phyloP scores from a whole-genome alignment of 2,888 invertebrate genomes.

The Cataglyphis cursor region DNA sequence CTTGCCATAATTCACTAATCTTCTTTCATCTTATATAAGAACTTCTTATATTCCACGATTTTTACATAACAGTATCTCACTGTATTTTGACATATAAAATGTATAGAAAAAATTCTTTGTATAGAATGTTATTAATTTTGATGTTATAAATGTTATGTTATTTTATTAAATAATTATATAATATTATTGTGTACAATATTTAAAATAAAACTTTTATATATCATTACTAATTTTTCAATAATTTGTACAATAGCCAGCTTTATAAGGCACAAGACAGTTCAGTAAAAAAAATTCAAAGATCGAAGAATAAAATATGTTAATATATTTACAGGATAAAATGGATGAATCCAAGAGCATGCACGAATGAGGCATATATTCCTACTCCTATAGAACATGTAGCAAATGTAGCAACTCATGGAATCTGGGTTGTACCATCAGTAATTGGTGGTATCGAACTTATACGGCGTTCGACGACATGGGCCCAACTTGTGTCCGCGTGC shows the following conservation, averaged over 20 bases:
- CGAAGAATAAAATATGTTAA: background rate
- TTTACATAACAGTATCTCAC: constrained; percentile 49
- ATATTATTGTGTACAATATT: background rate
- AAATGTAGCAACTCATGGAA: constrained; percentile 96
- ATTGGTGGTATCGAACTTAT: constrained; percentile 92
- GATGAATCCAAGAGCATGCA: constrained; percentile 93
- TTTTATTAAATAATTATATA: background rate
- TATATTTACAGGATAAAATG: constrained; percentile 89
- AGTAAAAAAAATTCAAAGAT: background rate
- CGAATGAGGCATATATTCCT: constrained; percentile 94
- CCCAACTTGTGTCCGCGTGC: constrained; percentile 93
- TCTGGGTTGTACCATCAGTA: constrained; percentile 95
- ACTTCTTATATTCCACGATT: constrained; percentile 8
- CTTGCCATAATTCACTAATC: constrained; percentile 32
- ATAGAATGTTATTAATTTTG: background rate
- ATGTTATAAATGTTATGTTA: constrained; percentile 18
- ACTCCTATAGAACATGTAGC: constrained; percentile 96
- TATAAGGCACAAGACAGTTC: background rate
- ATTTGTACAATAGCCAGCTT: background rate
- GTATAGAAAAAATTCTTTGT: background rate
- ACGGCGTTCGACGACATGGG: constrained; percentile 91
- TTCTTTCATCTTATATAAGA: constrained; percentile 56
- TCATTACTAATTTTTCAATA: background rate
- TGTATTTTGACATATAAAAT: background rate
- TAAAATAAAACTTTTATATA: background rate